phyloP scores from a whole-genome alignment of 2,888 invertebrate species.

The Nemapogon koenigi region DNA sequence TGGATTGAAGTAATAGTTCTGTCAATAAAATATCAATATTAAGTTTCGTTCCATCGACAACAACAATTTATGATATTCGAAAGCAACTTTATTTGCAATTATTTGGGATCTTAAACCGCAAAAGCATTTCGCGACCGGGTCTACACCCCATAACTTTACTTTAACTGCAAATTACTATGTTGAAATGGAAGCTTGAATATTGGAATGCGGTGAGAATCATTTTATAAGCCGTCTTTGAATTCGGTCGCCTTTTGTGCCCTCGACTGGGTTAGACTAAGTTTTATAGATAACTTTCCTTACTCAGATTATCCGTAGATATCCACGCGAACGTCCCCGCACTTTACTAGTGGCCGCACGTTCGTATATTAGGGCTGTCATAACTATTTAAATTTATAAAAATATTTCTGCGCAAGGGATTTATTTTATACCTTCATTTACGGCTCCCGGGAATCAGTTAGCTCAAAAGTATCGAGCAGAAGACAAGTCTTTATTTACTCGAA shows the following conservation, averaged over 20 bases:
- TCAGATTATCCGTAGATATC: slow-evolving; percentile 41
- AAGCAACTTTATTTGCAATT: slow-evolving; percentile 10
- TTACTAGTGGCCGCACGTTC: slow-evolving; percentile 19
- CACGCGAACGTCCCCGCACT: slow-evolving; percentile 23
- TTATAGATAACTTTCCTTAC: slow-evolving; percentile 28
- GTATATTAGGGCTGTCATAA: slow-evolving; percentile 19
- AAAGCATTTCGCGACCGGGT: slow-evolving; percentile 8
- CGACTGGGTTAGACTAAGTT: slow-evolving; percentile 38
- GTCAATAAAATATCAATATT: too few relatives aligned
- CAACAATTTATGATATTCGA: slow-evolving; percentile 10
- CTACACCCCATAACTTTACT: slow-evolving; percentile 11
- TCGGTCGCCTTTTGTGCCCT: slow-evolving; percentile 1
- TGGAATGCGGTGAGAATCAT: slow-evolving; percentile 12
- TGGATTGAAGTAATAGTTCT: too few relatives aligned
- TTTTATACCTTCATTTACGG: too few relatives aligned
- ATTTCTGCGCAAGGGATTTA: too few relatives aligned
- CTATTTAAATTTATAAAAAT: background rate
- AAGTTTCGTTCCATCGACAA: background rate
- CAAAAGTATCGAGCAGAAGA: too few relatives aligned
- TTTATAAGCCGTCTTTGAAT: too few relatives aligned
- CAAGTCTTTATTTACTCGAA: too few relatives aligned
- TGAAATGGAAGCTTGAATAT: slow-evolving; percentile 8
- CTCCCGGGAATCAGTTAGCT: too few relatives aligned
- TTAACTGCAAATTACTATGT: slow-evolving; percentile 15
- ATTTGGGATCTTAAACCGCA: slow-evolving; percentile 10